phyloP scores from a whole-genome alignment of 2,888 invertebrate species.

The Alviniconcha strummeri region DNA sequence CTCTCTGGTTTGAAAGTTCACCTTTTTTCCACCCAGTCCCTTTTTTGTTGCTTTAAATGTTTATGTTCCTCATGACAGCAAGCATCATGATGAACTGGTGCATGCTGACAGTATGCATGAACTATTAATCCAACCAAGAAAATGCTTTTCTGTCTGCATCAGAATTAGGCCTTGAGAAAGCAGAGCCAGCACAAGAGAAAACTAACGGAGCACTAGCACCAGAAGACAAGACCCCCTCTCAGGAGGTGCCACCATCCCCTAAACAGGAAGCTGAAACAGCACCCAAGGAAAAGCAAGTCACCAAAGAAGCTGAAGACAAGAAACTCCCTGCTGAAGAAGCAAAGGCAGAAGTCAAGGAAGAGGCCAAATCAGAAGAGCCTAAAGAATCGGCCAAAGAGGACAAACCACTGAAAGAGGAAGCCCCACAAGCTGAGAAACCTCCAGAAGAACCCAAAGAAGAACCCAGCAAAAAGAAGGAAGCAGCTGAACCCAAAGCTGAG shows the following conservation, averaged over 20 bases:
- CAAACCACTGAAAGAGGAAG: neutral
- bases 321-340: constrained; percentile 12
- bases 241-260: neutral
- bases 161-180: constrained; percentile 32
- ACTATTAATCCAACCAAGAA: too few relatives aligned
- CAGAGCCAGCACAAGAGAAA: constrained; percentile 16
- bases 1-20: too few relatives aligned
- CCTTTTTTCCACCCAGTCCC: too few relatives aligned
- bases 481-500: constrained; percentile 4
- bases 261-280: constrained; percentile 11
- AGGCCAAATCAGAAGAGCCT: neutral
- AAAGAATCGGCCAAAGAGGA: constrained; percentile 5
- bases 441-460: constrained; percentile 16
- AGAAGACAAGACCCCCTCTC: constrained; percentile 12
- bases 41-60: too few relatives aligned
- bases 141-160: neutral
- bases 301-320: neutral
- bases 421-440: constrained; percentile 19
- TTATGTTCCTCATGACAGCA: too few relatives aligned
- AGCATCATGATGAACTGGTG: too few relatives aligned
- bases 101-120: too few relatives aligned
- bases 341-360: constrained; percentile 6
- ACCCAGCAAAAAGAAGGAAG: constrained; percentile 1
- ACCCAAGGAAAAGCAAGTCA: constrained; percentile 10
- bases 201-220: constrained; percentile 5